These are phyloP conservation scores for Monopterus albus DNA, from an alignment of 2,113 vertebrate species.

Conservation along the genomic window DNA sequence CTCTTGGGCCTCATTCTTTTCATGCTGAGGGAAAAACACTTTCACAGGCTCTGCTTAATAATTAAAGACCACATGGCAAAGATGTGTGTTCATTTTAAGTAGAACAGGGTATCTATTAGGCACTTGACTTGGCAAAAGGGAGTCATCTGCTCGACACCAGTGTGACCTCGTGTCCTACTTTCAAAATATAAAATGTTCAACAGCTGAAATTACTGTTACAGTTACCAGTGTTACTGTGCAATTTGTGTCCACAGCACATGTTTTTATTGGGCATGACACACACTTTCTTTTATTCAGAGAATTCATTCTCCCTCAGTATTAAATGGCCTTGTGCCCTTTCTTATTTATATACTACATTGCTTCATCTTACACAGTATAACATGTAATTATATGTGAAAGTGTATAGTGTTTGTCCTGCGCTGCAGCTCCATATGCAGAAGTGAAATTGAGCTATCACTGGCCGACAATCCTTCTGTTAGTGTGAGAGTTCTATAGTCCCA, in stretches of 20 bases:
- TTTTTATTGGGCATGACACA: too few relatives aligned
- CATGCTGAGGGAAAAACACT: slow-evolving; percentile 6
- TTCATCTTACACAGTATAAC: neutral
- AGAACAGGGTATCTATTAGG: slow-evolving; percentile 4
- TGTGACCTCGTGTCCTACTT: slow-evolving; percentile 15
- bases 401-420: slow-evolving; percentile 23
- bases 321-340: neutral
- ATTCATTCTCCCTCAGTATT: neutral
- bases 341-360: neutral
- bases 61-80: slow-evolving; percentile 28
- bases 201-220: slow-evolving; percentile 1
- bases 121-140: slow-evolving; percentile 11
- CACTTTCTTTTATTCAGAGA: neutral
- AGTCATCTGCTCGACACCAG: neutral
- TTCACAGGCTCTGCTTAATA: slow-evolving; percentile 20
- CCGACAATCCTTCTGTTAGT: slow-evolving; percentile 62
- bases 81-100: slow-evolving; percentile 38
- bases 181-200: slow-evolving; percentile 1
- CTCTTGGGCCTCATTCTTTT: slow-evolving; percentile 3
- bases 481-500: slow-evolving; percentile 58
- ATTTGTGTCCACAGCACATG: neutral
- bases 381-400: neutral
- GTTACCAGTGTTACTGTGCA: neutral
- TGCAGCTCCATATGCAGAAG: slow-evolving; percentile 40
- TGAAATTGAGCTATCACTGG: slow-evolving; percentile 70